A percentile compares a stretch with the other conserved stretches of the same genome.
Evolutionary conservation across 2,113 vertebrate genomes (phyloP).

Genomic region (Bostrychus sinensis): DNA sequence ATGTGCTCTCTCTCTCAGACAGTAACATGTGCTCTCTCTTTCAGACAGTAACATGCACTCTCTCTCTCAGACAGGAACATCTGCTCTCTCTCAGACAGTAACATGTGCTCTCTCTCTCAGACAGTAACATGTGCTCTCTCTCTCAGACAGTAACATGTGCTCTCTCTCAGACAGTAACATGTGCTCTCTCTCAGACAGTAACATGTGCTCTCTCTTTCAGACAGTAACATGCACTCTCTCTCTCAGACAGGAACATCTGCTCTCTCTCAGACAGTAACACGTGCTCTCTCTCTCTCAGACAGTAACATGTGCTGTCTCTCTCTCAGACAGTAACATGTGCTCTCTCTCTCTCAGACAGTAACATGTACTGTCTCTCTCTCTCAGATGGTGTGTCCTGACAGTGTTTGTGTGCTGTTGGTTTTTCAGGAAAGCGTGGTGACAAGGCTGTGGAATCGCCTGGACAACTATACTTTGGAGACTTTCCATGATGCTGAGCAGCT

Average conservation of each 20-base stretch:
- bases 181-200: not conserved
- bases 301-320: not conserved
- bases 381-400: constrained; percentile 14
- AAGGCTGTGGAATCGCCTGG: constrained; percentile 72
- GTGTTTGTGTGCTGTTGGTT: constrained; percentile 59
- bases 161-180: not conserved
- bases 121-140: not conserved
- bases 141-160: not conserved
- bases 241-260: not conserved
- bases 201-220: not conserved
- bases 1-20: not conserved
- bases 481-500: constrained; percentile 81
- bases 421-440: constrained; percentile 81
- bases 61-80: not conserved
- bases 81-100: not conserved
- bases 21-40: not conserved
- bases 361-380: not conserved
- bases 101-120: not conserved
- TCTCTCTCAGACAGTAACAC: not conserved
- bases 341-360: not conserved
- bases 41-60: not conserved
- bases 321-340: not conserved
- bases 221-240: not conserved
- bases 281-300: no score
- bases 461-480: constrained; percentile 81